Base-by-base conservation (phyloP, 2,113 vertebrate species). In the Scomber colias region DNA sequence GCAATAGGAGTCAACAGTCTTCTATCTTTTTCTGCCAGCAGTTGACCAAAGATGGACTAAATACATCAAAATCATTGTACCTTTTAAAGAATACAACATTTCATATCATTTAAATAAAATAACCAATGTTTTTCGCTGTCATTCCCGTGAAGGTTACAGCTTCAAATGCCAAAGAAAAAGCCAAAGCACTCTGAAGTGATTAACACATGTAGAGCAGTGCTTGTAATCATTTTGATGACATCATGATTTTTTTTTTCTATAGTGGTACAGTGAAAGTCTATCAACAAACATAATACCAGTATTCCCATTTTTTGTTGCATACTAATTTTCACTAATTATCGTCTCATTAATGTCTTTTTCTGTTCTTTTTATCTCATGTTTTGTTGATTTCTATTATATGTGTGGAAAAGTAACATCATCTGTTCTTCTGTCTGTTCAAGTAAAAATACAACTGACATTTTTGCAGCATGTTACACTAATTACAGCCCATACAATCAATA, bases 131-230 rank as follows among this genome's bases (percentile, higher is more conserved):
- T 55, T 81, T 71, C 74, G 3, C 54, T 71, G 24, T 67, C 3
- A 70, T 14, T 87, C 40, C 45, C 55, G 19, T 71, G 5, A 57
- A 50, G 21, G 53, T 46, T 17, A 54, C 24, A 57, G 40, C 46
- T 51, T 50, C 8, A 81, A 19, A 77, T 62, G 35, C 90, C 87
- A 92, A 92, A 91, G 82, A 62, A 15, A 49, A 63, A 81, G 35
- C 59, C 3, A 68, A 51, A n/a, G 13, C 56, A 67, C 59, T 64
- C 19, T 50, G 11, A 53, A 45, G 7, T 16, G 49, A 65, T 67
- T 45, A 31, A 46, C 68, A 16, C 57, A 45, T 70, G 13, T 35
- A 35, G 48, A 61, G 14, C 21, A 54, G 14, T 40, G 6, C 83
- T 74, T 65, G 1, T 63, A 30, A 13, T 56, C 1, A 3, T 59